Evolutionary conservation across 2,113 vertebrate genomes (phyloP).

Genomic region (Aviceda subcristata): DNA sequence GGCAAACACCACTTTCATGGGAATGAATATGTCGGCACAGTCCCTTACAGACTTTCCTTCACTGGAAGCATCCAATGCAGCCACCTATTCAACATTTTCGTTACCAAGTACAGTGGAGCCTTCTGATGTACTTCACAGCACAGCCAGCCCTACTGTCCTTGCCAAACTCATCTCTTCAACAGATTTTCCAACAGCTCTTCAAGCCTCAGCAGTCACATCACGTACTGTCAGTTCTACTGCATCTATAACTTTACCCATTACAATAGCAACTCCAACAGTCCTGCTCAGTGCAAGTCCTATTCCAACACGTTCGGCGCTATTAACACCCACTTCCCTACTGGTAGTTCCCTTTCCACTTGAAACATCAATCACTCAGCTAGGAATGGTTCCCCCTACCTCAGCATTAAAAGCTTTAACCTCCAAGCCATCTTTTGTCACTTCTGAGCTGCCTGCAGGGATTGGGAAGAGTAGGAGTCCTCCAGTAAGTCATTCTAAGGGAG

Average conservation of each 20-base stretch:
- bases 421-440: neutral
- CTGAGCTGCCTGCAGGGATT: slow-evolving; percentile 16
- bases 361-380: neutral
- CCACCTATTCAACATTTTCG: neutral
- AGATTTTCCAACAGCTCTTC: slow-evolving; percentile 20
- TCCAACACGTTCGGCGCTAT: neutral
- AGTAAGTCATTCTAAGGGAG: neutral
- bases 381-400: neutral
- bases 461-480: neutral
- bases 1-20: neutral
- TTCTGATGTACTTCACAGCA: slow-evolving; percentile 22
- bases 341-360: neutral
- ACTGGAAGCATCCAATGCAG: neutral
- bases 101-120: slow-evolving; percentile 29
- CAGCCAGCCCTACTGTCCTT: neutral
- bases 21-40: neutral
- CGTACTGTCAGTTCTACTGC: neutral
- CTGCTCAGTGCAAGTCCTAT: neutral
- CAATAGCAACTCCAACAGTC: neutral
- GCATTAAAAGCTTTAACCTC: neutral
- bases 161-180: neutral
- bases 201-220: neutral
- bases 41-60: slow-evolving; percentile 10
- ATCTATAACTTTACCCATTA: neutral
- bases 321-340: neutral